These are phyloP conservation scores for Mormyrops attenuatus DNA, from an alignment of 2,797 vertebrate genomes.

Conservation along the genomic window DNA sequence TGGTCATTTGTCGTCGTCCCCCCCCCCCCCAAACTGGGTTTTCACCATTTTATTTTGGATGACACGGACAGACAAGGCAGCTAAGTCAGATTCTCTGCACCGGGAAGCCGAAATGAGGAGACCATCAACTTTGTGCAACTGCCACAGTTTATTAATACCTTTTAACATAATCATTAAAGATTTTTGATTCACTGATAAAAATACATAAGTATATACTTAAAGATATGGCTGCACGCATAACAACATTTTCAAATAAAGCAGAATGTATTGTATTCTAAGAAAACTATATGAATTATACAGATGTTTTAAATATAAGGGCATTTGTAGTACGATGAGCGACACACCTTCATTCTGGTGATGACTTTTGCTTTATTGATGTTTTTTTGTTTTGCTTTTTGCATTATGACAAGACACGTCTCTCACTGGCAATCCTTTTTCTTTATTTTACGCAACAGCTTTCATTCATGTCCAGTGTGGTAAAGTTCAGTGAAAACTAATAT, in stretches of 20 bases:
- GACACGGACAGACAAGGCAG: not conserved
- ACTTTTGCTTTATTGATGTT: not conserved
- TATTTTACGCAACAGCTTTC: not conserved
- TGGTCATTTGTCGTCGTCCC: not conserved
- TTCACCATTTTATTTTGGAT: not conserved
- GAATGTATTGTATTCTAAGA: not conserved
- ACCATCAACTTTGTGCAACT: not conserved
- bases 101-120: not conserved
- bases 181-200: not conserved
- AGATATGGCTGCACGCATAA: not conserved
- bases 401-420: not conserved
- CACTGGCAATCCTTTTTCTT: not conserved
- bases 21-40: not conserved
- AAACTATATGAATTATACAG: not conserved
- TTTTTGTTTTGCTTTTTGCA: not conserved
- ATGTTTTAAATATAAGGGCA: not conserved
- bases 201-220: not conserved
- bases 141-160: not conserved
- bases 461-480: not conserved
- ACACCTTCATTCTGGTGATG: not conserved
- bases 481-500: not conserved
- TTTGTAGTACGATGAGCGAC: not conserved
- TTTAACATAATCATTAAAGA: not conserved
- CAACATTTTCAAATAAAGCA: not conserved
- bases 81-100: not conserved